A percentile compares a stretch with the other conserved stretches of the same genome.
Evolutionary conservation across 1,140 invertebrate genomes (phyloP).

Genomic region (Lasioglossum baleicum): DNA sequence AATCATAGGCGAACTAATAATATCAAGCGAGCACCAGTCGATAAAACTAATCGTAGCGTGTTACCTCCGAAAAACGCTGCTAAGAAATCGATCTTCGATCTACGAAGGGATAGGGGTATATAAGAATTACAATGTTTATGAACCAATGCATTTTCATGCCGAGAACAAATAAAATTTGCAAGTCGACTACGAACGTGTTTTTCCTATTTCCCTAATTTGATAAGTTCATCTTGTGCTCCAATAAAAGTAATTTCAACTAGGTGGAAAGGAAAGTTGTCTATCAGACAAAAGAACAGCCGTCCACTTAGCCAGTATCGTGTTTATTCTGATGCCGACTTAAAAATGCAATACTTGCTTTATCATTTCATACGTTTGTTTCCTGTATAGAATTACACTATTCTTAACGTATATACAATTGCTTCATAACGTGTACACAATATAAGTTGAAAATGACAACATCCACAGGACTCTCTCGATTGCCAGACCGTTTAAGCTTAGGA

Average conservation of each 20-base stretch:
- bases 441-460: background rate
- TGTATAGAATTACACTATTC: background rate
- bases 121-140: slow-evolving; percentile 62
- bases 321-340: slow-evolving; percentile 28
- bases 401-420: slow-evolving; percentile 6
- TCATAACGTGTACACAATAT: background rate
- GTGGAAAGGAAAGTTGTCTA: too few relatives aligned
- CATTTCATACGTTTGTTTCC: background rate
- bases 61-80: slow-evolving; percentile 40
- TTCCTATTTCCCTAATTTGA: background rate
- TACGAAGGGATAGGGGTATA: slow-evolving; percentile 44
- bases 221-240: background rate
- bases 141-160: slow-evolving; percentile 66
- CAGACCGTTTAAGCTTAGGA: slow-evolving; percentile 7
- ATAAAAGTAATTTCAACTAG: too few relatives aligned
- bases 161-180: slow-evolving; percentile 66
- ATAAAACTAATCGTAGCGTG: slow-evolving; percentile 58
- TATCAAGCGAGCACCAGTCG: slow-evolving; percentile 52
- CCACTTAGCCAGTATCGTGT: background rate
- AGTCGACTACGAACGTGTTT: slow-evolving; percentile 50
- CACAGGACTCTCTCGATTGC: background rate
- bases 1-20: slow-evolving; percentile 54
- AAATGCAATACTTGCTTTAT: slow-evolving; percentile 2
- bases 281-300: background rate
- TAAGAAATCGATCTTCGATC: slow-evolving; percentile 54